Percentiles rank a stretch among this genome's conserved stretches.
These are phyloP conservation scores for Corythornis vintsioides DNA, from an alignment of 2,113 vertebrate genomes.

Conservation along the genomic window DNA sequence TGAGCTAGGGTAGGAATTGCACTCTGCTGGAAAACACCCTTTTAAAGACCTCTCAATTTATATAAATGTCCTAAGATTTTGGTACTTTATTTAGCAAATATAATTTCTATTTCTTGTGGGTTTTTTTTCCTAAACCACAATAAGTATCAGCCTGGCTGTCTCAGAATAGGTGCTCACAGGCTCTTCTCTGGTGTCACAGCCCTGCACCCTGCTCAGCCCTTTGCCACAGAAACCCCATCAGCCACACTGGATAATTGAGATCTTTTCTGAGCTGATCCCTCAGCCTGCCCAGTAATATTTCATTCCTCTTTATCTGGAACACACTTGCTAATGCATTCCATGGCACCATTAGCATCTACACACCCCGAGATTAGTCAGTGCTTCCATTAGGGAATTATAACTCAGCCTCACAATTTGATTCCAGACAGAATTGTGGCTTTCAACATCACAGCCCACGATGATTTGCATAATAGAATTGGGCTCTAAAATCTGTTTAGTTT, in stretches of 20 bases:
- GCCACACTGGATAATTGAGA: constrained; percentile 5
- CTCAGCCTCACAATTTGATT: constrained; percentile 21
- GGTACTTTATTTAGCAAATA: neutral
- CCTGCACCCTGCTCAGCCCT: neutral
- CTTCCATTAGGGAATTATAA: constrained; percentile 52
- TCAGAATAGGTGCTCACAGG: neutral
- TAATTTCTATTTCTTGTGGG: neutral
- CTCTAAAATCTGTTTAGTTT: constrained; percentile 36
- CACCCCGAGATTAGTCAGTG: constrained; percentile 21
- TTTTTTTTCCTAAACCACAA: neutral
- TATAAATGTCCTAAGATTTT: neutral
- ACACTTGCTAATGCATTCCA: constrained; percentile 34
- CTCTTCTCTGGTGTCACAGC: neutral
- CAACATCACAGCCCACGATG: neutral
- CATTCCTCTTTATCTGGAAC: constrained; percentile 34
- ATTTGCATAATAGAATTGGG: constrained; percentile 31
- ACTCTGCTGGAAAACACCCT: neutral
- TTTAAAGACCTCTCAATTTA: neutral
- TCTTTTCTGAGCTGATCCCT: neutral
- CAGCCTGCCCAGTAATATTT: neutral
- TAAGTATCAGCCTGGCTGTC: neutral
- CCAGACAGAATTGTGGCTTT: constrained; percentile 37
- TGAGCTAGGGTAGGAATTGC: neutral
- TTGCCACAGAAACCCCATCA: neutral
- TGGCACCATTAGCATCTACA: constrained; percentile 32